Conservation (phyloP, 2,888 invertebrate species). For the Patella ulyssiponensis region DNA sequence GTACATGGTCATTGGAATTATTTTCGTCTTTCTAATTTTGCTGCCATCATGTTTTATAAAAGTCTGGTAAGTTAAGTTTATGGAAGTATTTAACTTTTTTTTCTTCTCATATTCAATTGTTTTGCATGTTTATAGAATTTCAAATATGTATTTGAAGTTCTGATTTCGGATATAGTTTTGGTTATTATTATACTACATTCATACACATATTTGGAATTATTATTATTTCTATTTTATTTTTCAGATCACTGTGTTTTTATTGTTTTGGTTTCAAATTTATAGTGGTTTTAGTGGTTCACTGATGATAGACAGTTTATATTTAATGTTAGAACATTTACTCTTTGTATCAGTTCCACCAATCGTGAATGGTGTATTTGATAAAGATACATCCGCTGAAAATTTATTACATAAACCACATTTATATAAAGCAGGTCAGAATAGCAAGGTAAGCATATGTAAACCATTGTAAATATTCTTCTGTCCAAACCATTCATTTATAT, state of each 20-base stretch:
- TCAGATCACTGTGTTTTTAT: slow-evolving; percentile 93
- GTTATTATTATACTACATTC: no score
- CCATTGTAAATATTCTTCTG: no score
- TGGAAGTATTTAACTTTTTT: no score
- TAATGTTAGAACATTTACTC: slow-evolving; percentile 94
- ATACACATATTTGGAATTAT: no score
- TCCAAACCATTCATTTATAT: slow-evolving; percentile 90
- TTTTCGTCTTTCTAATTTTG: slow-evolving; percentile 92
- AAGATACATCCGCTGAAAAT: slow-evolving; percentile 86
- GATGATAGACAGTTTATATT: slow-evolving; percentile 96
- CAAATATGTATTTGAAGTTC: no score
- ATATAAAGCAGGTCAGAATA: slow-evolving; percentile 84
- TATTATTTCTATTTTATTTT: slow-evolving; percentile 55
- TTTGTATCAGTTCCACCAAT: slow-evolving; percentile 96
- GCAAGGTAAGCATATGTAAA: slow-evolving; percentile 54
- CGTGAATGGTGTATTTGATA: slow-evolving; percentile 93
- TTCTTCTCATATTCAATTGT: no score
- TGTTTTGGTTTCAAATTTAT: slow-evolving; percentile 97
- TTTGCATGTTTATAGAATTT: no score
- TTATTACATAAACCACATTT: slow-evolving; percentile 85
- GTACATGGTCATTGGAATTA: slow-evolving; percentile 96
- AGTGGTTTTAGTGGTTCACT: slow-evolving; percentile 95
- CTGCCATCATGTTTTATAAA: slow-evolving; percentile 97
- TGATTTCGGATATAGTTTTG: no score
- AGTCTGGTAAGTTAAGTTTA: slow-evolving; percentile 83